phyloP scores from a whole-genome alignment of 2,888 invertebrate genomes.

The Lithophane leautieri region DNA sequence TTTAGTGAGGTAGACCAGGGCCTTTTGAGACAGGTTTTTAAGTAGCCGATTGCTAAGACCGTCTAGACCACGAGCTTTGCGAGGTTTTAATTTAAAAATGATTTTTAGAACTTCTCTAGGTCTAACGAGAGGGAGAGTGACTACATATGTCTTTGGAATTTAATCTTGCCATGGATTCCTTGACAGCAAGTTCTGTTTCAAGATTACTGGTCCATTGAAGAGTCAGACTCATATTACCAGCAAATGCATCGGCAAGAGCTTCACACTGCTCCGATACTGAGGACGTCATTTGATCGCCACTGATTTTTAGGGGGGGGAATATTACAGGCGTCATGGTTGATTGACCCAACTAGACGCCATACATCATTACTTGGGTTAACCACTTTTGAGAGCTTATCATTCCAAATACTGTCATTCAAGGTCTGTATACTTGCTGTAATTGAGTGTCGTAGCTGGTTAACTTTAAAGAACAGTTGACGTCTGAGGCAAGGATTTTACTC shows the following conservation, averaged over 20 bases:
- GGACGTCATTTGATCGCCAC: background rate
- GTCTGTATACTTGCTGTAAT: background rate
- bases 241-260: background rate
- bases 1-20: no score
- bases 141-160: background rate
- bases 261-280: background rate
- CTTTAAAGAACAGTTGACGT: background rate
- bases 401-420: background rate
- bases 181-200: background rate
- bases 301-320: background rate
- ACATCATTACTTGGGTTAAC: background rate
- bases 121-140: background rate
- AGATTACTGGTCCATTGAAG: background rate
- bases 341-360: background rate
- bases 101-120: no score
- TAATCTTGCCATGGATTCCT: background rate
- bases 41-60: no score
- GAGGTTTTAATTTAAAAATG: no score
- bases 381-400: background rate
- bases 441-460: background rate
- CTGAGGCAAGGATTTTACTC: background rate
- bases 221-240: no score
- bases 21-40: no score
- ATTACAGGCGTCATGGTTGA: background rate
- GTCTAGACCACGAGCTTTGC: no score